A percentile compares a stretch with the other conserved stretches of the same genome.
These are phyloP conservation scores for Uropsilus gracilis DNA, from an alignment of 2,113 vertebrate genomes.

Conservation along the genomic window DNA sequence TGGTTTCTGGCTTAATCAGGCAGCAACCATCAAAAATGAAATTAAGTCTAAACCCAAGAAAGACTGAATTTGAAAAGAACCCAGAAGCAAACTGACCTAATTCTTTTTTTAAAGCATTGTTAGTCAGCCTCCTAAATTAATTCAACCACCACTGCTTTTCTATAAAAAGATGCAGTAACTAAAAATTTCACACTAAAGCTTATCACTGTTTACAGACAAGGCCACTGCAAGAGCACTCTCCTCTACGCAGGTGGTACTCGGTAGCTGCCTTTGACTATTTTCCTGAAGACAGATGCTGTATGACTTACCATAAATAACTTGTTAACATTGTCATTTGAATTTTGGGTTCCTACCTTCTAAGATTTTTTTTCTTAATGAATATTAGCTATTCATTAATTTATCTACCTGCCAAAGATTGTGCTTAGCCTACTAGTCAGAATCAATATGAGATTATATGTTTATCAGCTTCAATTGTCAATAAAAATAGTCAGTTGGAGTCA, in stretches of 20 bases:
- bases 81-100: background rate
- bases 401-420: background rate
- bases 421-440: background rate
- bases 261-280: background rate
- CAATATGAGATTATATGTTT: background rate
- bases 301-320: background rate
- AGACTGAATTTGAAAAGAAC: background rate
- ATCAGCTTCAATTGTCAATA: background rate
- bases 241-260: accelerated
- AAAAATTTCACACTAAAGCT: background rate
- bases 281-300: background rate
- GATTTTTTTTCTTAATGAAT: background rate
- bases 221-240: accelerated
- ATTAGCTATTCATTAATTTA: background rate
- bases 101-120: too few relatives aligned
- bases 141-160: accelerated
- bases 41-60: background rate
- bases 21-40: accelerated
- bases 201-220: accelerated
- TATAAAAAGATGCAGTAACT: background rate
- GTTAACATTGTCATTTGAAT: background rate
- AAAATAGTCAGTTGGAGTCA: background rate
- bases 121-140: background rate
- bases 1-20: constrained; percentile 34
- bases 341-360: background rate